Evolutionary conservation across 2,888 invertebrate genomes (phyloP).

Genomic region (Acanthoscelides obtectus): DNA sequence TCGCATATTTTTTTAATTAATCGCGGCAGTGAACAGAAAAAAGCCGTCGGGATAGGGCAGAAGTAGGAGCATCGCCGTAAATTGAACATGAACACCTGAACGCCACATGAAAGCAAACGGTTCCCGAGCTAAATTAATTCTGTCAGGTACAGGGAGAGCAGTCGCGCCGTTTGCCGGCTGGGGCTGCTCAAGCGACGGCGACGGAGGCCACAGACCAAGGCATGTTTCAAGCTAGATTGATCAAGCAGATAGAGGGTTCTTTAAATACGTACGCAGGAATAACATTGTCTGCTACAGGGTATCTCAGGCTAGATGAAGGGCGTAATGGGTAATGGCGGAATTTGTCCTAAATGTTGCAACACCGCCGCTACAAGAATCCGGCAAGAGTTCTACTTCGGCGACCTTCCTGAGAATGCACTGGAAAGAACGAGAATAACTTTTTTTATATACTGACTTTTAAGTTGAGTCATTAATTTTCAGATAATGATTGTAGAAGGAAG

Average conservation of each 20-base stretch:
- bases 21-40: not conserved
- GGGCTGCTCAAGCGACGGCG: not conserved
- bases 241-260: not conserved
- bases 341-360: no score
- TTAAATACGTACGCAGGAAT: no score
- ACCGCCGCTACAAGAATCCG: no score
- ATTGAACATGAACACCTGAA: constrained; percentile 29
- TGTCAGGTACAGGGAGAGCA: constrained; percentile 32
- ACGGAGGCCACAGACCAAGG: not conserved
- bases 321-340: no score
- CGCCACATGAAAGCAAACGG: constrained; percentile 32
- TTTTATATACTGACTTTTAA: no score
- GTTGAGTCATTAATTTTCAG: no score
- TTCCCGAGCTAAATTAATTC: constrained; percentile 38
- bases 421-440: no score
- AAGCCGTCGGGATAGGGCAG: not conserved
- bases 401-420: no score
- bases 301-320: no score
- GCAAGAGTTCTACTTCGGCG: no score
- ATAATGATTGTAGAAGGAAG: no score
- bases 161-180: constrained; percentile 9
- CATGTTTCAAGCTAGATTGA: not conserved
- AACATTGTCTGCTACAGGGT: no score
- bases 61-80: constrained; percentile 5
- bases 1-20: not conserved